Base-by-base conservation (phyloP, 2,113 vertebrate species). In the Rhineura floridana region DNA sequence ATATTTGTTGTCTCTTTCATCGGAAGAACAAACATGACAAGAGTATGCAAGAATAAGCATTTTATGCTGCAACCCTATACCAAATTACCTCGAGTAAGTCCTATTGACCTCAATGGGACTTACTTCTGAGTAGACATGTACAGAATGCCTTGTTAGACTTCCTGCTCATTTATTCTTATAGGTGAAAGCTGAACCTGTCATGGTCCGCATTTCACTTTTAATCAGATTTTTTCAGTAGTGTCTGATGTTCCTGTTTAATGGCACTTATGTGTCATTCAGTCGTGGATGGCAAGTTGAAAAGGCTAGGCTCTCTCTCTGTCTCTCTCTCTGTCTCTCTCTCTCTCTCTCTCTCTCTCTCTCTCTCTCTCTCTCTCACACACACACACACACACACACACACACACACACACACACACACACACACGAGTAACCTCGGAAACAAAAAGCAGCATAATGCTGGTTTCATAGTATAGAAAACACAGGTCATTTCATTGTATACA, bases 181-280 rank as follows among this genome's bases (percentile, higher is more conserved):
- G 6, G 48, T 39, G 46, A 88, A 93, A 91, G 52, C 25, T 86
- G 42, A 33, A 88, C 59, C 4, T 83, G 1, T 65, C 86, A 82
- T 62, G 90, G 80, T 59, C 69, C 81, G 91, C 62, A 89, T 87
- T 91, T 93, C 81, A 90, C 30, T 85, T 93, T 90, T 67, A 91
- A 86, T 90, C 65, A 84, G 65, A 81, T 44, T 21, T 92, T 88
- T 80, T 87, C 70, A 83, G 25, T 86, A 48, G 8, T 2, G 89
- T 86, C 63, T 79, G 44, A 87, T 33, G 42, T 88, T 87, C 88
- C 75, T 91, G 15, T 84, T 73, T 81, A 62, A 83, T 92, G 90
- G 76, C 86, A 88, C 82, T 92, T 89, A 50, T 92, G 72, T 94
- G 87, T 91, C 90, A 91, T 52, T 6, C 55, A 81, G 69, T 72